Percentiles rank a stretch among this genome's conserved stretches.
Evolutionary conservation across 2,888 invertebrate genomes (phyloP).

Genomic region (Conchocele bisecta): DNA sequence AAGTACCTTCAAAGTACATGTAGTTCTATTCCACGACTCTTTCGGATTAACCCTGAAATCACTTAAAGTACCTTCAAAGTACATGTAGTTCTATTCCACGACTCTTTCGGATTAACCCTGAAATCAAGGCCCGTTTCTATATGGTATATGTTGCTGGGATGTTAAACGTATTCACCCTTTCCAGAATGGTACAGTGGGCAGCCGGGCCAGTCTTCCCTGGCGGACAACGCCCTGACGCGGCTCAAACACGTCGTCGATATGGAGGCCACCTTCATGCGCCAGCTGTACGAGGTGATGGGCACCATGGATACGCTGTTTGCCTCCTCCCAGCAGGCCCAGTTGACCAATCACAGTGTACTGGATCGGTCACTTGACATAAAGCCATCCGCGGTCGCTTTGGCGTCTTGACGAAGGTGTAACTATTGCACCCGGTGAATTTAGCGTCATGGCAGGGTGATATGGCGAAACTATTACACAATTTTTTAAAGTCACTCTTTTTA

Average conservation of each 20-base stretch:
- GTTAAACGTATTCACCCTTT: constrained; percentile 51
- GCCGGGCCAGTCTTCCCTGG: constrained; percentile 85
- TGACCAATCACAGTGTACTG: constrained; percentile 31
- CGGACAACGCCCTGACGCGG: constrained; percentile 86
- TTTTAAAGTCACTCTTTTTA: no score
- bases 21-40: no score
- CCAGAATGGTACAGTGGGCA: constrained; percentile 74
- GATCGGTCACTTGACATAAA: constrained; percentile 5
- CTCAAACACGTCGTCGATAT: constrained; percentile 87
- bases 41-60: no score
- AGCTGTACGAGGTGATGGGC: constrained; percentile 82
- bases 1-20: no score
- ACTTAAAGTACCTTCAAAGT: no score
- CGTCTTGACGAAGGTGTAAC: constrained; percentile 22
- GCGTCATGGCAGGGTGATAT: no score
- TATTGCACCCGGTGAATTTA: no score
- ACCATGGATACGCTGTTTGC: constrained; percentile 80
- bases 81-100: no score
- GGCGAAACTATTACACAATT: no score
- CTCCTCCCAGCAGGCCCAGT: constrained; percentile 59
- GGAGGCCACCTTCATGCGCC: constrained; percentile 85
- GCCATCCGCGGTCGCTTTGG: constrained; percentile 46
- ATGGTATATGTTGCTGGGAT: neutral
- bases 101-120: no score
- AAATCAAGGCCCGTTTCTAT: constrained; percentile 73